Evolutionary conservation across 2,113 vertebrate species (phyloP).

Genomic region (Erinaceus europaeus): DNA sequence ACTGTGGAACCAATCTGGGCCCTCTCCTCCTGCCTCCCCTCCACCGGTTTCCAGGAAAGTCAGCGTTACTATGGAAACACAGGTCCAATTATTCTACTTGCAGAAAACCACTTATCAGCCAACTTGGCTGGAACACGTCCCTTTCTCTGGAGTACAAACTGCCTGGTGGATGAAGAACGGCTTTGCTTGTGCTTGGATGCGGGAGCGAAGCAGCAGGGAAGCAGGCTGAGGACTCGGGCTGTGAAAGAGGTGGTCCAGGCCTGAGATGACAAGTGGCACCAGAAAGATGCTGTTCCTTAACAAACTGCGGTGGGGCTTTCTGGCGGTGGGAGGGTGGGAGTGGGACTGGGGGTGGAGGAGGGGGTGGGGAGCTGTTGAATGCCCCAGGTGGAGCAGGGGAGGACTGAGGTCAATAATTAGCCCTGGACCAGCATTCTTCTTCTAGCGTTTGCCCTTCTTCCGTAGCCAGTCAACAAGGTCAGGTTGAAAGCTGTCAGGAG

Average conservation of each 20-base stretch:
- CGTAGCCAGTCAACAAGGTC: too few species aligned
- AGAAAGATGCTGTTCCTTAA: not conserved
- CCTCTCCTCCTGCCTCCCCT: not conserved
- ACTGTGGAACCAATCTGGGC: too few species aligned
- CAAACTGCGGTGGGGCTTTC: fast-evolving
- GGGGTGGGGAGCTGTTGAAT: too few species aligned
- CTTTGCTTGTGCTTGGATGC: not conserved
- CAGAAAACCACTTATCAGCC: slow-evolving; percentile 44
- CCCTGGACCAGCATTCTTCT: too few species aligned
- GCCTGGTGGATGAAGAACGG: not conserved
- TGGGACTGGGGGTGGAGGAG: fast-evolving
- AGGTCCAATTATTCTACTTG: slow-evolving; percentile 36
- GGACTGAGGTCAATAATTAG: too few species aligned
- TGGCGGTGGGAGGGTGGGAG: not conserved
- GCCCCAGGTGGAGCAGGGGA: too few species aligned
- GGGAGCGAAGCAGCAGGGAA: not conserved
- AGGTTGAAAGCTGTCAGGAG: too few species aligned
- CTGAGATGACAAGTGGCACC: fast-evolving
- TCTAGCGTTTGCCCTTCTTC: too few species aligned
- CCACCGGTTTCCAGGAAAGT: slow-evolving; percentile 21
- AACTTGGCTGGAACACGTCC: slow-evolving; percentile 18
- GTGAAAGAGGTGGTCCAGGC: fast-evolving
- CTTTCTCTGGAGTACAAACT: not conserved
- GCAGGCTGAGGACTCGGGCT: not conserved
- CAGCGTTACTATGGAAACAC: slow-evolving; percentile 63